Conservation (phyloP, 1,140 invertebrate species). For the Parapsyche elsis region DNA sequence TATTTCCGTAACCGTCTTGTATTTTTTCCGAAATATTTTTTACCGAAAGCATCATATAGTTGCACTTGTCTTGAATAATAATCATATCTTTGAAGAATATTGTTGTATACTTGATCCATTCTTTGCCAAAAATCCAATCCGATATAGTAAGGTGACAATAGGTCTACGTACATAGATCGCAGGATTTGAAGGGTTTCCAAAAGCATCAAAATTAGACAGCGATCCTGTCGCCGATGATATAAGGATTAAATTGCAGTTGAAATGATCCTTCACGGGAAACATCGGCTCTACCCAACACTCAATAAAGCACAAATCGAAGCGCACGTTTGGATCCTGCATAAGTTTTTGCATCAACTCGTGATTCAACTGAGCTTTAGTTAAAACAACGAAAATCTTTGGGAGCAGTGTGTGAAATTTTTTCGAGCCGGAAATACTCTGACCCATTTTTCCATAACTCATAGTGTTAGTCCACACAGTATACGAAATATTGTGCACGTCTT, state of each 20-base stretch:
- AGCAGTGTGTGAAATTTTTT: slow-evolving; percentile 32
- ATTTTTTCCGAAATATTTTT: slow-evolving; percentile 57
- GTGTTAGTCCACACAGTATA: slow-evolving; percentile 55
- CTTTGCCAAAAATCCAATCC: slow-evolving; percentile 57
- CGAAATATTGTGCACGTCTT: slow-evolving; percentile 59
- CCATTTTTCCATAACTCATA: slow-evolving; percentile 26
- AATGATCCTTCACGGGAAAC: slow-evolving; percentile 60
- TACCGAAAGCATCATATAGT: neutral
- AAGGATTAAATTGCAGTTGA: slow-evolving; percentile 61
- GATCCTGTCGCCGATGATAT: slow-evolving; percentile 59
- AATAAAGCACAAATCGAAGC: slow-evolving; percentile 60
- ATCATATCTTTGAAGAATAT: slow-evolving; percentile 39
- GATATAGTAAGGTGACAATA: slow-evolving; percentile 31
- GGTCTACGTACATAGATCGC: slow-evolving; percentile 62
- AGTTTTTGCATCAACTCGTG: slow-evolving; percentile 57
- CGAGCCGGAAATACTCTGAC: slow-evolving; percentile 13
- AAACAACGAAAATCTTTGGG: no score
- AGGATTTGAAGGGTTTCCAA: slow-evolving; percentile 65
- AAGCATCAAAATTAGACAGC: slow-evolving; percentile 48
- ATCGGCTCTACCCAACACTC: slow-evolving; percentile 57
- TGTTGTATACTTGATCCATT: slow-evolving; percentile 27
- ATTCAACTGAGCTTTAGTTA: slow-evolving; percentile 56
- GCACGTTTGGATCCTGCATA: slow-evolving; percentile 55
- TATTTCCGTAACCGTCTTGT: slow-evolving; percentile 60
- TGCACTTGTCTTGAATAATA: neutral